phyloP scores from a whole-genome alignment of 1,140 invertebrate species.

The Zaprionus inermis region DNA sequence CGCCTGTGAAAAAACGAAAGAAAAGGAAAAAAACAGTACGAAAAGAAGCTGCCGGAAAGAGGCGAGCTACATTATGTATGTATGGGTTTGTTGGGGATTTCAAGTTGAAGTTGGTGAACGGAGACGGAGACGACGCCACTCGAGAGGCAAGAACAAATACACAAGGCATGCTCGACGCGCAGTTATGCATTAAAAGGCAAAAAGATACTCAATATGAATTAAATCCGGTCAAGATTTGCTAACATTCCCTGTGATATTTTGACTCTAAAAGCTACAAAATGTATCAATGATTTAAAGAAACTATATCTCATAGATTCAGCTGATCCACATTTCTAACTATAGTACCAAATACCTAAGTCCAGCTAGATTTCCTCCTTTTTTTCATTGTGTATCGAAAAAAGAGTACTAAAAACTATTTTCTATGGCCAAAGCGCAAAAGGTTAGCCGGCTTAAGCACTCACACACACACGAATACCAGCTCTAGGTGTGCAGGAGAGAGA shows the following conservation, averaged over 20 bases:
- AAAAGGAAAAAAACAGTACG: slow-evolving; percentile 19
- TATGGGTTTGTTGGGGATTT: slow-evolving; percentile 37
- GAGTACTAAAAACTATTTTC: slow-evolving; percentile 35
- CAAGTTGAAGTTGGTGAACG: slow-evolving; percentile 15
- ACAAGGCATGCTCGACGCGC: not conserved
- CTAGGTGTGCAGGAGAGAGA: not conserved
- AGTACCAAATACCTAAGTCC: too few species aligned
- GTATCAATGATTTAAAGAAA: not conserved
- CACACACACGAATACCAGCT: not conserved
- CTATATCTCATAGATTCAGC: not conserved
- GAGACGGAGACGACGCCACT: slow-evolving; percentile 36
- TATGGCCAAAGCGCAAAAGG: slow-evolving; percentile 10
- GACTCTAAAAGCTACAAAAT: too few species aligned
- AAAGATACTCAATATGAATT: not conserved
- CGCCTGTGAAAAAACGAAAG: slow-evolving; percentile 45
- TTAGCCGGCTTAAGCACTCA: slow-evolving; percentile 17
- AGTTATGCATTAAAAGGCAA: slow-evolving; percentile 7
- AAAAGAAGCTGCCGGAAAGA: slow-evolving; percentile 42
- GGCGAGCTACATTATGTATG: slow-evolving; percentile 48
- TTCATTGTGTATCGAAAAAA: slow-evolving; percentile 10
- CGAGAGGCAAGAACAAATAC: not conserved
- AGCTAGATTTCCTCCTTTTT: not conserved
- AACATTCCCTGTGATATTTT: too few species aligned
- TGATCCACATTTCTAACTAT: too few species aligned
- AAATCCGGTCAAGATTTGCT: not conserved